Base-by-base conservation (phyloP, 2,797 vertebrate genomes). In the Tapera naevia region DNA sequence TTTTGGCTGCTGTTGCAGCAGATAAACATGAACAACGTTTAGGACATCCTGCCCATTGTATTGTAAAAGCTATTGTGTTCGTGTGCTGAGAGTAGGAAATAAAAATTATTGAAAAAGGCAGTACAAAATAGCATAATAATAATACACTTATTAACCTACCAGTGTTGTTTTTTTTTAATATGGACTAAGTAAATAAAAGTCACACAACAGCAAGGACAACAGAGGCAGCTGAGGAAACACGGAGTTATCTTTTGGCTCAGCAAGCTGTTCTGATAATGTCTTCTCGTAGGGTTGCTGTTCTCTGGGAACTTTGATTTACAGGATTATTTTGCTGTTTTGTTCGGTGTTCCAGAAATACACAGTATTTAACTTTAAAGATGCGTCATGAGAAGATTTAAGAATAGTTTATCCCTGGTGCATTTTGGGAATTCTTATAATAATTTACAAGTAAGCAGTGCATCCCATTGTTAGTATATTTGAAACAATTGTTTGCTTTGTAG, bases 31-130 rank as follows among this genome's bases (percentile, higher is more conserved):
- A 91, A 30, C 70, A 92, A 18, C 66, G 48, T 86, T 84, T 94
- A 91, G 85, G 82, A 91, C 56, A 75, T 93, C 87, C 66, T 95
- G 84, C 51, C 65, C 27, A 66, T 89, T 94, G 85, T 92, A 79
- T 69, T 89, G 32, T 61, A 78, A 88, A 94, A 48, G 46, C 80
- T 88, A 45, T 91, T 95, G 87, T 94, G 35, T 62, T 78, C 28
- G 17, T 79, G 57, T 71, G 75, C 69, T 62, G 66, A 88, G 51
- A 22, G 9, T 78, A 88, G 72, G 81, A 95, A 83, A 72, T 83
- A 57, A 95, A 89, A 88, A 95, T 87, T 79, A 16, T 67, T 24
- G 56, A 25, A 91, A 76, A 81, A 80, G 56, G 71, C 39, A 28
- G 35, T 80, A 80, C 60, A 75, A 69, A 89, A 61, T 51, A 91